Evolutionary conservation across 2,113 vertebrate species (phyloP), one percentile per base, ranked within the genome.

Genomic region (Podilymbus podiceps): DNA sequence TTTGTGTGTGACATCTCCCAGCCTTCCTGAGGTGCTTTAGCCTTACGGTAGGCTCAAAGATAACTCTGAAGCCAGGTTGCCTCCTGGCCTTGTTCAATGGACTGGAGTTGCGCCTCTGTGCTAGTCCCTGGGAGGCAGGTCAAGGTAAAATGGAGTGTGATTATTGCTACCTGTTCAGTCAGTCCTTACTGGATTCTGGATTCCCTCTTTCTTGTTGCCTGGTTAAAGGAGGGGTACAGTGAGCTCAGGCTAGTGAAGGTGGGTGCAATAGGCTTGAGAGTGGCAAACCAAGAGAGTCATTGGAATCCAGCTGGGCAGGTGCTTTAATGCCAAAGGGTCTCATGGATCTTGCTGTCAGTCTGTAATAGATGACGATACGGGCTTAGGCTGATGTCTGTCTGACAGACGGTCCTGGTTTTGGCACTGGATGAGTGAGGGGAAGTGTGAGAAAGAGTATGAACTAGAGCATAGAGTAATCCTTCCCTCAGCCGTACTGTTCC

Each of bases 141-240:
- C 13, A 22, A 66, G 35, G 55, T 44, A 13, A 85, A 59, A 46
- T 2, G 40, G 52, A 86, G 53, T 9, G 53, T 71, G 55, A 13
- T n/a, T 60, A 33, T 14, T 89, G 71, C 74, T 93, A 12, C 82
- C 85, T 76, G 25, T 71, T 93, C 75, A 56, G 49, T 38, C 1
- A 11, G 52, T 91, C 66, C 72, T 88, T 38, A 5, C 75, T 67
- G 75, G 71, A 31, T 59, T 89, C 80, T 87, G 86, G 31, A 76
- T 93, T 91, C 82, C 88, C 66, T 92, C 58, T 87, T 87, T 94
- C 88, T 82, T 88, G 46, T 55, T 89, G 80, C 40, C 53, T 76
- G 53, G 46, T 76, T 85, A 42, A 71, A 79, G 69, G 44, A 94
- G 76, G 72, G 75, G 5, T 55, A 33, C 38, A 15, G 0, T 17